These are phyloP conservation scores for Micrasema longulum DNA, from an alignment of 1,140 invertebrate genomes.

Conservation along the genomic window DNA sequence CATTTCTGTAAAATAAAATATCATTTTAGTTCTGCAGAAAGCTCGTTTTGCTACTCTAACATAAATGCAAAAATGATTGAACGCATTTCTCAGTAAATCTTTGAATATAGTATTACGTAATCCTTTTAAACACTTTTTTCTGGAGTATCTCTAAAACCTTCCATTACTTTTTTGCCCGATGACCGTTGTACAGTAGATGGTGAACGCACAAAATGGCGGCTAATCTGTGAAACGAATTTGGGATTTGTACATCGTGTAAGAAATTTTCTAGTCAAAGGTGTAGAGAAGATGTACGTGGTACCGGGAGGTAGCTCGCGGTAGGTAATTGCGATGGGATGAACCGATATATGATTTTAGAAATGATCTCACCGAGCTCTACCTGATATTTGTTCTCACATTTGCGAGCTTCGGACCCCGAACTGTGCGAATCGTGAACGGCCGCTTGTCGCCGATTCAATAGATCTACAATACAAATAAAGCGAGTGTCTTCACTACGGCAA, in stretches of 20 bases:
- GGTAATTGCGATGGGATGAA: conserved; percentile 39
- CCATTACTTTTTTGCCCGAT: conserved; percentile 4
- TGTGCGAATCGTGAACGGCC: neutral
- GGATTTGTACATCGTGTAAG: neutral
- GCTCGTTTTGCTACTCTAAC: too few relatives aligned
- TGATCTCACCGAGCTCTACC: conserved; percentile 34
- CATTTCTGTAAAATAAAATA: too few relatives aligned
- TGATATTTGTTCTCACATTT: conserved; percentile 34
- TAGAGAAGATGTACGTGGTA: too few relatives aligned
- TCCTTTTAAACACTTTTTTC: too few relatives aligned
- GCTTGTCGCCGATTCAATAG: conserved; percentile 9
- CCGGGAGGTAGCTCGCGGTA: conserved; percentile 1
- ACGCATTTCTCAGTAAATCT: neutral
- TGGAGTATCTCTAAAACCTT: neutral
- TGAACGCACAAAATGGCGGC: conserved; percentile 4
- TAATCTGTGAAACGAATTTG: conserved; percentile 14
- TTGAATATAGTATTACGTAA: too few relatives aligned
- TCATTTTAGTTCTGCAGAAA: too few relatives aligned
- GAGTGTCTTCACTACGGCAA: too few relatives aligned
- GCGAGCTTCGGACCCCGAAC: neutral
- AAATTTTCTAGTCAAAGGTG: too few relatives aligned
- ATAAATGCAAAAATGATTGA: too few relatives aligned
- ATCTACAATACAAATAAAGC: neutral
- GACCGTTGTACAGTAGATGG: neutral
- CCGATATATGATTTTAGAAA: conserved; percentile 43